A percentile compares a stretch with the other conserved stretches of the same genome.
phyloP scores from a whole-genome alignment of 2,113 vertebrate species.

The Siphamia tubifer region DNA sequence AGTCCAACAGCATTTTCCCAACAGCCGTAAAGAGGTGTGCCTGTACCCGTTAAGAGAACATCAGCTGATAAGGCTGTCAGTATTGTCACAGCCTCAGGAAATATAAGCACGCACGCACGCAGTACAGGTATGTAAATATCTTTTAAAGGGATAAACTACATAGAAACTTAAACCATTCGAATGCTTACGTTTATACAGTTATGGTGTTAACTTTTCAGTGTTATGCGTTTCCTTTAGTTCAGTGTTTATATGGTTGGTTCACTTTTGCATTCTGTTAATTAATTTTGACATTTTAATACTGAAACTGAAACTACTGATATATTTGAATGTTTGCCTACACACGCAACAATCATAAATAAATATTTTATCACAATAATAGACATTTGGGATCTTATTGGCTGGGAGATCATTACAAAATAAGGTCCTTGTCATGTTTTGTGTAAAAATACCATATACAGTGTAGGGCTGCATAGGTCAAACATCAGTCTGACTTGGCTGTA shows the following conservation, averaged over 20 bases:
- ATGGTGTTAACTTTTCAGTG: no score
- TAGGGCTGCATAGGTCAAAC: neutral
- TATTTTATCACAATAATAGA: neutral
- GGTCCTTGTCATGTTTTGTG: neutral
- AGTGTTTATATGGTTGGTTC: no score
- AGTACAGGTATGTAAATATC: conserved; percentile 20
- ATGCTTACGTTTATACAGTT: no score
- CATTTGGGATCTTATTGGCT: neutral
- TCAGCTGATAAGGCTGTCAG: neutral
- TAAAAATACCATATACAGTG: neutral
- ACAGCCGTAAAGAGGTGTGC: conserved; percentile 6
- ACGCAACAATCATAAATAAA: neutral
- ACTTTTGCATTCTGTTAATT: no score
- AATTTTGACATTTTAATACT: neutral
- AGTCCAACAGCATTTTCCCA: neutral
- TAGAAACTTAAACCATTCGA: no score
- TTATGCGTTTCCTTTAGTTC: no score
- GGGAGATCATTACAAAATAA: neutral
- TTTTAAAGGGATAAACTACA: no score
- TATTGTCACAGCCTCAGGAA: neutral
- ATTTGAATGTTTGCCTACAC: neutral
- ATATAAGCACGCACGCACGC: neutral
- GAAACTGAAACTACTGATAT: neutral
- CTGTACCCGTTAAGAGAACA: neutral
- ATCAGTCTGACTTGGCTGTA: neutral